Conservation (phyloP, 1,140 invertebrate species). For the Drosophila paulistorum region DNA sequence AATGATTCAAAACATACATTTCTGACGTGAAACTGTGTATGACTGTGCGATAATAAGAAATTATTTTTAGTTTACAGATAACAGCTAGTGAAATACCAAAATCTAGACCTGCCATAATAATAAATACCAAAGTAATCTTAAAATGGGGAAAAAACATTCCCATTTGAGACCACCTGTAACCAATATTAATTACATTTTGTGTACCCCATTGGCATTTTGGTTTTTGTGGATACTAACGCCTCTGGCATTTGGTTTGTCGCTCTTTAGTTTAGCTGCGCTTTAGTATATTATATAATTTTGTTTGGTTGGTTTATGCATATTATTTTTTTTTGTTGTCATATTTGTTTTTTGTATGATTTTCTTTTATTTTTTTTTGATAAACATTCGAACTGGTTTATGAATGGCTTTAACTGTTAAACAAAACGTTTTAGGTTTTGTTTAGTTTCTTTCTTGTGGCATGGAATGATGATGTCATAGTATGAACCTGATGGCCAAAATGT, state of each 20-base stretch:
- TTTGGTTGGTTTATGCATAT: constrained; percentile 46
- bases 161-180: too few relatives aligned
- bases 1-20: too few relatives aligned
- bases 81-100: too few relatives aligned
- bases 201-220: neutral
- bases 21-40: too few relatives aligned
- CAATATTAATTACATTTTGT: neutral
- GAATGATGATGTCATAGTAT: constrained; percentile 43
- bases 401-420: constrained; percentile 59
- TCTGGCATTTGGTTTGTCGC: neutral
- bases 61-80: too few relatives aligned
- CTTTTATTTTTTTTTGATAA: constrained; percentile 50
- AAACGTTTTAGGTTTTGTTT: constrained; percentile 18
- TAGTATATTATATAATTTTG: constrained; percentile 34
- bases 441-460: neutral
- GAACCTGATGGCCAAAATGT: constrained; percentile 1
- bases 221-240: neutral
- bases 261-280: constrained; percentile 15
- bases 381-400: constrained; percentile 55
- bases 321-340: constrained; percentile 16
- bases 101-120: too few relatives aligned
- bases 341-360: constrained; percentile 21
- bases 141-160: too few relatives aligned
- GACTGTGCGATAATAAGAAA: too few relatives aligned
- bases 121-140: too few relatives aligned